Conservation (phyloP, 2,797 vertebrate genomes). For the Rhynchonycteris naso region DNA sequence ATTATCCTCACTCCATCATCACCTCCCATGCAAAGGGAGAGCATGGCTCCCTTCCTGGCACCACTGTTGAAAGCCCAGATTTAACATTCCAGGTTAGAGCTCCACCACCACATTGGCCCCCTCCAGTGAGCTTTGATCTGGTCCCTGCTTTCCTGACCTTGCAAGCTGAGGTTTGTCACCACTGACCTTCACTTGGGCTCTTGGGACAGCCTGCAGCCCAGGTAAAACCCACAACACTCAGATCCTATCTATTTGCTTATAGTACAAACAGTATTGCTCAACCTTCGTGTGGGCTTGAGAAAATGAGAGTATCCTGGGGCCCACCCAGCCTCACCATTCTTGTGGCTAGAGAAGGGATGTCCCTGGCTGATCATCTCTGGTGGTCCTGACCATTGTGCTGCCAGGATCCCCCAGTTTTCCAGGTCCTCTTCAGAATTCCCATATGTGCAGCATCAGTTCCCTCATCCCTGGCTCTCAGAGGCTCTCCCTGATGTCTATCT, state of each 20-base stretch:
- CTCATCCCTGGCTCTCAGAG: background rate
- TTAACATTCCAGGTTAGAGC: background rate
- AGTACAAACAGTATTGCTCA: slow-evolving; percentile 22
- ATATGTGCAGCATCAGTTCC: fast-evolving
- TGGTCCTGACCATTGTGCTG: background rate
- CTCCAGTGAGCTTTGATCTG: background rate
- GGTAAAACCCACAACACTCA: slow-evolving; percentile 11
- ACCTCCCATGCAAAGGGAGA: background rate
- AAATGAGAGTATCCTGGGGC: background rate
- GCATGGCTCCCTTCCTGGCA: background rate
- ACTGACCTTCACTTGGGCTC: background rate
- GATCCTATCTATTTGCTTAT: slow-evolving; percentile 50
- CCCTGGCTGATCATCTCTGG: background rate
- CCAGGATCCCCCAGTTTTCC: background rate
- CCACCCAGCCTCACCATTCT: background rate
- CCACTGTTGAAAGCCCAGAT: background rate
- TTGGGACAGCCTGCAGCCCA: background rate
- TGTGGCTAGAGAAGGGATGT: background rate
- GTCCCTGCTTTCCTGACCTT: background rate
- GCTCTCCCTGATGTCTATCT: background rate
- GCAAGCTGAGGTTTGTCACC: background rate
- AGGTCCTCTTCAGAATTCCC: background rate
- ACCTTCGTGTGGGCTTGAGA: background rate
- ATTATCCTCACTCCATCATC: fast-evolving
- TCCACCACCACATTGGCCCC: fast-evolving